These are phyloP conservation scores for Plebejus melissa DNA, from an alignment of 2,888 invertebrate genomes.

Conservation along the genomic window DNA sequence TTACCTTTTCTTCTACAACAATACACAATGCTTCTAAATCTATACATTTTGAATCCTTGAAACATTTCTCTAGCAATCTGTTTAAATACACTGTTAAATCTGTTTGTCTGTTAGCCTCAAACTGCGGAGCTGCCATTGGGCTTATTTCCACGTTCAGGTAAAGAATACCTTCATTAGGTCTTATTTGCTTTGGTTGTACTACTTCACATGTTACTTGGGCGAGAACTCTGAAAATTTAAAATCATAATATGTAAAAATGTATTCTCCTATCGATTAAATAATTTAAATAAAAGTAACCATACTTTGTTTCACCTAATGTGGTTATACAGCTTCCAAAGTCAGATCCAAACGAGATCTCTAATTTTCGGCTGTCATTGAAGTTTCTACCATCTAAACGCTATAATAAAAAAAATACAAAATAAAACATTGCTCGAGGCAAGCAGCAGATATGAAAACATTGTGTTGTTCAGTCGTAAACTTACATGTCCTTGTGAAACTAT, in stretches of 20 bases:
- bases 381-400: slow-evolving; percentile 90
- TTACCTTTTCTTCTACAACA: slow-evolving; percentile 92
- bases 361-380: slow-evolving; percentile 84
- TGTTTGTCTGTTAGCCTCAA: slow-evolving; percentile 87
- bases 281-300: slow-evolving; percentile 39
- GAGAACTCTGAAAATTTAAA: slow-evolving; percentile 81
- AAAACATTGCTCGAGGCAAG: not conserved
- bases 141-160: slow-evolving; percentile 92
- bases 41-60: slow-evolving; percentile 93
- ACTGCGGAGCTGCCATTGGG: slow-evolving; percentile 91
- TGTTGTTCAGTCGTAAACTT: slow-evolving; percentile 42
- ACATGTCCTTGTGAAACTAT: slow-evolving; percentile 83
- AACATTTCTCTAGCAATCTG: slow-evolving; percentile 90
- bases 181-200: slow-evolving; percentile 88
- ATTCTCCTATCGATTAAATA: not conserved
- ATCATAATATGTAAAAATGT: slow-evolving; percentile 11
- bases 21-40: slow-evolving; percentile 98
- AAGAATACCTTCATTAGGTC: slow-evolving; percentile 93
- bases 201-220: slow-evolving; percentile 94
- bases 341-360: slow-evolving; percentile 87
- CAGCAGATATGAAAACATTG: not conserved
- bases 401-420: slow-evolving; percentile 41
- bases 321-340: slow-evolving; percentile 91
- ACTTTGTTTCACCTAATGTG: slow-evolving; percentile 88
- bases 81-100: slow-evolving; percentile 87